These are phyloP conservation scores for Thamnophis elegans DNA, from an alignment of 2,797 vertebrate species.

Conservation along the genomic window DNA sequence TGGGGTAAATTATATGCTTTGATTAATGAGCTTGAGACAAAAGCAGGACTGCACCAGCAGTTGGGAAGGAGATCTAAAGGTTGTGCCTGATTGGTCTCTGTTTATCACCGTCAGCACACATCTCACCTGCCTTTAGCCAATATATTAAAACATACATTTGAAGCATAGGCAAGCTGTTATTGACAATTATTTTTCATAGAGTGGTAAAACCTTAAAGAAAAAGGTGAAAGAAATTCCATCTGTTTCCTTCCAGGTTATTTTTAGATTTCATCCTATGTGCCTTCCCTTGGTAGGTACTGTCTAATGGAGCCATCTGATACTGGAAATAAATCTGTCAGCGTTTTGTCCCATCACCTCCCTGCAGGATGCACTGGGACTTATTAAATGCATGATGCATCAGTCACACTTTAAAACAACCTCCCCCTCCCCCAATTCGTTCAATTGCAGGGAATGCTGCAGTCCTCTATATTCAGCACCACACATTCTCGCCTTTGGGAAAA, in stretches of 20 bases:
- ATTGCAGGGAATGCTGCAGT: background rate
- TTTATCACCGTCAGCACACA: background rate
- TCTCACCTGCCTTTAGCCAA: background rate
- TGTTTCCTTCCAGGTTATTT: background rate
- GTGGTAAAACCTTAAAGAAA: background rate
- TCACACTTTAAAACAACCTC: constrained; percentile 9
- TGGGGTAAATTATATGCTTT: background rate
- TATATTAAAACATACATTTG: background rate
- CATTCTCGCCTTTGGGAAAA: background rate
- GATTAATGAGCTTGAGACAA: background rate
- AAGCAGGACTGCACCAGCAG: background rate
- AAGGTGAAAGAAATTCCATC: background rate
- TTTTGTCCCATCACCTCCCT: constrained; percentile 6
- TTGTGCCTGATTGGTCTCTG: background rate
- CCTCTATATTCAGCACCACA: background rate
- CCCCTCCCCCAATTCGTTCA: background rate
- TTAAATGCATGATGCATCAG: constrained; percentile 23
- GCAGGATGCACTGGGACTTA: constrained; percentile 25
- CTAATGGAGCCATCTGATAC: background rate
- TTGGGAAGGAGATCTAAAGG: no score
- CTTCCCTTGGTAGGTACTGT: background rate
- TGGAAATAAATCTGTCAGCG: constrained; percentile 21
- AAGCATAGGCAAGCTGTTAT: background rate
- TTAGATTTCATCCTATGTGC: background rate
- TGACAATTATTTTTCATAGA: background rate